Evolutionary conservation across 2,888 invertebrate genomes (phyloP), one percentile per base, ranked within the genome.

Genomic region (Aradus depressus): DNA sequence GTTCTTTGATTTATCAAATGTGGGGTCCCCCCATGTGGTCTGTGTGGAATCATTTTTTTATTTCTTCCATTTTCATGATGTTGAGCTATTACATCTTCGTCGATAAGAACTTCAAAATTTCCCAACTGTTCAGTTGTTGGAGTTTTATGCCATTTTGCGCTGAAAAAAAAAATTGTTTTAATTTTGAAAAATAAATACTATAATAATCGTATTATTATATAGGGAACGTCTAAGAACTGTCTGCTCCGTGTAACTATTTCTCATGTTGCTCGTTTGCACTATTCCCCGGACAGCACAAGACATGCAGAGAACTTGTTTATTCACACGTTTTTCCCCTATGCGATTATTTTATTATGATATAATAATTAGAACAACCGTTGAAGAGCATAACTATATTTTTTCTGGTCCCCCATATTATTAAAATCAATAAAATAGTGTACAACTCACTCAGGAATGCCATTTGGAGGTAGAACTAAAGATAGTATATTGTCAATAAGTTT

Each of bases 401-500:
- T n/a, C n/a, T 22, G 23, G 10, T 19, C 22, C 19, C 2, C 14
- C 4, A 14, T 38, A 12, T 16, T 2, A 16, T 12, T 3, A 18
- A 2, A 37, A 37, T 37, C 6, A 37, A 18, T 2, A 28, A 2
- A 2, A 12, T 3, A 14, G n/a, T n/a, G n/a, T 6, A 21, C n/a
- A 54, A 70, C 74, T 72, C 70, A 80, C 80, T 95, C 91, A 42
- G 93, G 92, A 44, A 85, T 72, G 42, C 91, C 90, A 62, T 84
- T 84, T 1, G 89, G 84, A 1, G 93, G 92, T 22, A 93, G 70
- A 1, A 95, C 87, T 32, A 95, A 81, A 5, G 89, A 86, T 60
- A 95, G 73, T 60, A 93, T 87, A 66, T 93, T 92, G 65, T 92
- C 92, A 59, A 95, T 85, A 41, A 96, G 72, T 70, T 92, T 91